A percentile compares a stretch with the other conserved stretches of the same genome.
Evolutionary conservation across 2,888 invertebrate genomes (phyloP).

Genomic region (Arrhopalites spinosus): DNA sequence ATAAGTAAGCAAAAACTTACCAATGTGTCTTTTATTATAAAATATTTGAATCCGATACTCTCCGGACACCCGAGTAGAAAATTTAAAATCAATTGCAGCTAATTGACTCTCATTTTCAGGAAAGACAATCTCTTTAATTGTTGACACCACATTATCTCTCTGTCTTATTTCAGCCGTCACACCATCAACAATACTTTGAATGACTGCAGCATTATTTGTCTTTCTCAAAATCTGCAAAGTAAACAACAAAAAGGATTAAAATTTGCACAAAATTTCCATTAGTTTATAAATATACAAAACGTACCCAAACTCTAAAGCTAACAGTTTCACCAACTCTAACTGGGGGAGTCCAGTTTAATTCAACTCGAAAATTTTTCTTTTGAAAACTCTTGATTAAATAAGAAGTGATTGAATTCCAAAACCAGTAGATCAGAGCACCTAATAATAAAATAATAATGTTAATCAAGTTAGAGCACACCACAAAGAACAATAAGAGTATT

Average conservation of each 20-base stretch:
- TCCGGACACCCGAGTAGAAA: constrained; percentile 8
- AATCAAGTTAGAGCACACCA: not conserved
- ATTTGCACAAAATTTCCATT: too few relatives aligned
- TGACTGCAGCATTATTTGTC: not conserved
- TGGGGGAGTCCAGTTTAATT: constrained; percentile 22
- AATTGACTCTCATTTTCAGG: constrained; percentile 27
- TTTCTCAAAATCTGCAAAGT: constrained; percentile 11
- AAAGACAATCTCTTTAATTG: constrained; percentile 21
- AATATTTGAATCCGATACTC: constrained; percentile 24
- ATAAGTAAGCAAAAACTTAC: not conserved
- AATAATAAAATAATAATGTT: not conserved
- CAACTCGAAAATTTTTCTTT: constrained; percentile 10
- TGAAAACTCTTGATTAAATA: constrained; percentile 6
- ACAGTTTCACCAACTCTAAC: constrained; percentile 50
- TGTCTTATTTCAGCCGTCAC: constrained; percentile 6
- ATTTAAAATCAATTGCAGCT: constrained; percentile 23
- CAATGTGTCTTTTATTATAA: constrained; percentile 12
- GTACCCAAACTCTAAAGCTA: constrained; percentile 49
- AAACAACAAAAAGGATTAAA: too few relatives aligned
- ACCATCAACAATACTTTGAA: constrained; percentile 13
- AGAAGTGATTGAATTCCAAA: constrained; percentile 10
- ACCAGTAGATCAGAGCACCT: constrained; percentile 12
- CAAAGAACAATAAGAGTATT: too few relatives aligned
- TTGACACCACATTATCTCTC: constrained; percentile 1
- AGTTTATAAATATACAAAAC: not conserved